Evolutionary conservation across 2,888 invertebrate species (phyloP).

Genomic region (Dinocampus coccinellae): DNA sequence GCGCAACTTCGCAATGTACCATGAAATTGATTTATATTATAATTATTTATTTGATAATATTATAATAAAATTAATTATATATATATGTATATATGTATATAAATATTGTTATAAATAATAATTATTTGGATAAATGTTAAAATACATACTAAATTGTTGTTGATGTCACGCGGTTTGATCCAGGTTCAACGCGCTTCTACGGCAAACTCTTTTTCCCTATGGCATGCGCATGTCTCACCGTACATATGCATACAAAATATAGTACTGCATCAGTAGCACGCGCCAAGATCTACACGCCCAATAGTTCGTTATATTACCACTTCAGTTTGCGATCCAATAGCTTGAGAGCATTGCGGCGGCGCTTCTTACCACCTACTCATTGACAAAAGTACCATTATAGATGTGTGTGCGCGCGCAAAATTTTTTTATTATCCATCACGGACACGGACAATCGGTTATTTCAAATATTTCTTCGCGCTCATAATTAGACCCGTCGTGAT

Average conservation of each 20-base stretch:
- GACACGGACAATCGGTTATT: background rate
- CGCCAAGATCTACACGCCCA: constrained; percentile 21
- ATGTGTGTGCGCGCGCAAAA: background rate
- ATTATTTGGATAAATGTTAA: no score
- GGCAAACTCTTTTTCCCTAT: background rate
- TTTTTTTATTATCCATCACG: background rate
- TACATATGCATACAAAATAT: background rate
- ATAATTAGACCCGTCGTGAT: no score
- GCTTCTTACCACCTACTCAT: background rate
- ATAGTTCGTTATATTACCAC: constrained; percentile 18
- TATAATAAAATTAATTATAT: background rate
- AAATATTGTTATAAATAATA: no score
- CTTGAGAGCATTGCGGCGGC: constrained; percentile 9
- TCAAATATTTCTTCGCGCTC: background rate
- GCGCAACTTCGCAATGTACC: background rate
- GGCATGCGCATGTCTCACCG: constrained; percentile 1
- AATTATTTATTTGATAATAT: background rate
- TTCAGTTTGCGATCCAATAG: background rate
- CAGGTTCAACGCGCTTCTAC: constrained; percentile 1
- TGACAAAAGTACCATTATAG: background rate
- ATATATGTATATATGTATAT: no score
- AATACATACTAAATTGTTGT: background rate
- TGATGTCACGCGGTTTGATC: background rate
- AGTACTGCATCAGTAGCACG: background rate
- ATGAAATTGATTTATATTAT: background rate